Evolutionary conservation across 2,888 invertebrate species (phyloP), one percentile per base, ranked within the genome.

Genomic region (Nemurella pictetii): DNA sequence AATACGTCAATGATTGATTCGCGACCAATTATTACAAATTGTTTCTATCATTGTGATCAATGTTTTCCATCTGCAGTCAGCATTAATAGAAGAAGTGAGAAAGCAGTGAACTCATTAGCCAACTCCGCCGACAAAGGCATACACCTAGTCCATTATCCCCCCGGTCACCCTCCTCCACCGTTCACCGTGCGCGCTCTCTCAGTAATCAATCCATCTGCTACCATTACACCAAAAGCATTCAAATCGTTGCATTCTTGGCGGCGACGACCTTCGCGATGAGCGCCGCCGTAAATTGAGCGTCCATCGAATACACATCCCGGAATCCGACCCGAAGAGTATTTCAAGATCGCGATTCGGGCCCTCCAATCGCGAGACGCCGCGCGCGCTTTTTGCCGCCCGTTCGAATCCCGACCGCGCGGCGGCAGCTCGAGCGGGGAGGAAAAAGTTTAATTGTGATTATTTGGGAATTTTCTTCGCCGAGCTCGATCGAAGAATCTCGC

Each of bases 181-280:
- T 85, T 80, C 20, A 75, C 72, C 83, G 73, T 83, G 72, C 72
- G 55, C n/a, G n/a, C n/a, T n/a, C n/a, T n/a, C 55, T 2, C 77
- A 72, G 86, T 86, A 86, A 86, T 86, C 86, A 86, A 86, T 86
- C 86, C 86, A 86, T 85, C 85, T 85, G 85, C 85, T 86, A 85
- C 86, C 83, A 81, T 35, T 28, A 25, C 35, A 25, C 12, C n/a
- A n/a, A 28, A 27, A 72, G 55, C 72, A 82, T 55, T 82, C 82
- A 82, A 82, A 82, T 82, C 55, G 27, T 9, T 12, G 28, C 26
- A 82, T 82, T 82, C 82, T 72, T 82, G 28, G 15, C 55, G 25
- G 26, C 7, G 5, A 27, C 82, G 82, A 72, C 82, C 82, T 82
- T 82, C 82, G 72, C 35, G 81, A 36, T 26, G 36, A 9, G 1